Evolutionary conservation across 1,140 invertebrate genomes (phyloP), one percentile per base, ranked within the genome.

Genomic region (Nebria ingens): DNA sequence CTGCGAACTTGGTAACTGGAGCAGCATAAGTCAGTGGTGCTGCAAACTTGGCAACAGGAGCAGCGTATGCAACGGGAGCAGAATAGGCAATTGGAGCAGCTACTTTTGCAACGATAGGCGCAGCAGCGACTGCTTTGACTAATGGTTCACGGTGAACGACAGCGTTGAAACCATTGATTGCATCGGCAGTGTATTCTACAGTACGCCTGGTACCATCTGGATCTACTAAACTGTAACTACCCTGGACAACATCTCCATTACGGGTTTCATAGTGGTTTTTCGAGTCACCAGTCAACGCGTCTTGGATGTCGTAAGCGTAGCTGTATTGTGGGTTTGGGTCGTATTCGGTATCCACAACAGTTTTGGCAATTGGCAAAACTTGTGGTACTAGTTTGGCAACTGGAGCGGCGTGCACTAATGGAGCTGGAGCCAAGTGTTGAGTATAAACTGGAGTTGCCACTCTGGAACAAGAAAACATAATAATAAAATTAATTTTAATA

Each of bases 121-220:
- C 54, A 60, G 62, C 59, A 68, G 64, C 61, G 62, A 68, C 60
- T 68, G 68, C 63, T 70, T 72, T 64, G 49, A 59, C 64, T 11
- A 64, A 53, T 3, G 70, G 69, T 51, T 66, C 64, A 53, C 65
- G 65, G 45, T 64, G 63, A 23, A 73, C 71, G 19, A 72, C 67
- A 19, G 73, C 73, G 64, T 74, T 73, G 67, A 75, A 76, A 58
- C 75, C 75, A 54, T 76, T 70, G 55, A 72, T 58, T 1, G 77
- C 72, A 65, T 80, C 78, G 22, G 79, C 79, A 2, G 79, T 81
- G 68, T 85, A 84, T 60, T 82, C 79, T 1, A 84, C 82, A 19
- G 77, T 78, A 56, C 82, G 75, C 53, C 79, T 74, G 34, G 76
- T 77, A 55, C 81, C 82, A 63, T 84, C 82, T 0, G 82, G 78